Base-by-base conservation (phyloP, 2,888 invertebrate genomes). In the Nebria brevicollis region DNA sequence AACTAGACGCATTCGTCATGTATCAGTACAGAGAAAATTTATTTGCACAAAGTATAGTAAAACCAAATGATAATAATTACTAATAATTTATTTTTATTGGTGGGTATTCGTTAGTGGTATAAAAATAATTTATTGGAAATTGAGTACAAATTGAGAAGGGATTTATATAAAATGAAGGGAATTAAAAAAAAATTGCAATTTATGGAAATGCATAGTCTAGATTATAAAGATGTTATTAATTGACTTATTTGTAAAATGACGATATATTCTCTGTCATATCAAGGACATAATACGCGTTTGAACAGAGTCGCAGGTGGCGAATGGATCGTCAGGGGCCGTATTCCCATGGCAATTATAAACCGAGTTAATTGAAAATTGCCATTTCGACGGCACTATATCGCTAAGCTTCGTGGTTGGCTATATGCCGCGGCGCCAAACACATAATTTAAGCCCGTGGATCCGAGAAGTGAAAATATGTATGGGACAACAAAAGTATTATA, bases 281-380 rank as follows among this genome's bases (percentile, higher is more conserved):
- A 54, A 54, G 54, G 54, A 54, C 54, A 54, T 8, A 13, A 54
- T 13, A 13, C 54, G 54, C 54, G 54, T 13, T 54, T 54, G 11
- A 13, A 54, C 54, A 54, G 54, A 54, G 54, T 11, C 54, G 54
- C 54, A 54, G 54, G 54, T 54, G 54, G 54, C 54, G 54, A 54
- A 54, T 13, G 54, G 54, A 54, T 54, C 54, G 54, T 54, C 54
- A 54, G 54, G 54, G 54, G 54, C 54, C 54, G 54, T 54, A 54
- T 54, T 54, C 54, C 54, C 54, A 54, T 54, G 54, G 54, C 54
- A 54, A 54, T 54, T 54, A 54, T 54, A 54, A 54, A 54, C 54
- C 54, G 13, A 54, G 54, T 54, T 54, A 54, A 54, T 54, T 54
- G 54, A 54, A 54, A 54, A 54, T 54, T 54, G 54, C 54, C 54